Base-by-base conservation (phyloP, 1,140 invertebrate species). In the Procambarus virginalis region DNA sequence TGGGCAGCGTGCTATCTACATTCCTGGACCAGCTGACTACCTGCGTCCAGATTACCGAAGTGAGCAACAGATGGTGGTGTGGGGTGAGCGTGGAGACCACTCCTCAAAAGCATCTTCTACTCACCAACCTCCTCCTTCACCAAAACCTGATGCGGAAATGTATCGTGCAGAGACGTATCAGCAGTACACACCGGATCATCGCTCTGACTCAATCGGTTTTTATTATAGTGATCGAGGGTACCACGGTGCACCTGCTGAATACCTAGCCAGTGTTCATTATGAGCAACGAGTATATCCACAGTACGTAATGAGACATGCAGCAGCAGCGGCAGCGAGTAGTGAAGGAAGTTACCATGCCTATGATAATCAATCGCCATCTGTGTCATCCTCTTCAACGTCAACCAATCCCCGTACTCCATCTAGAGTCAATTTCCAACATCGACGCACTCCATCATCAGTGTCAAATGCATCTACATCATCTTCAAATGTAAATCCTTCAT, bases 391-490 rank as follows among this genome's bases (percentile, higher is more conserved):
- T n/a, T 91, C 92, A 68, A 93, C 90, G 10, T 91, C 92, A 51
- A 93, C 92, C 48, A 93, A 92, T 82, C 92, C 92, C 81, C 92
- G 91, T 84, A 93, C 92, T 86, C 93, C 93, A 76, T 92, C 92
- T 77, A 89, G 92, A 91, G 92, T 86, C 84, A 92, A 90, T 48
- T 93, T 93, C 80, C 92, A 93, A 82, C 96, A 96, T 93, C 94
- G 95, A 88, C 94, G 96, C 84, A 97, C 96, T 4, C 95, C 96
- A 4, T 96, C 96, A 5, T 96, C 96, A 93, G 95, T 96, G 12
- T 96, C 96, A n/a, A 96, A 95, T 92, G 95, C 95, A 12, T 95
- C 95, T 70, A 94, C 92, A 68, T 91, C 95, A 12, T 95, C 95
- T 68, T 94, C 92, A 75, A 91, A 94, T 46, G 94, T 94, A 91